Base-by-base conservation (phyloP, 1,140 invertebrate species). In the Stegodyphus dumicola region DNA sequence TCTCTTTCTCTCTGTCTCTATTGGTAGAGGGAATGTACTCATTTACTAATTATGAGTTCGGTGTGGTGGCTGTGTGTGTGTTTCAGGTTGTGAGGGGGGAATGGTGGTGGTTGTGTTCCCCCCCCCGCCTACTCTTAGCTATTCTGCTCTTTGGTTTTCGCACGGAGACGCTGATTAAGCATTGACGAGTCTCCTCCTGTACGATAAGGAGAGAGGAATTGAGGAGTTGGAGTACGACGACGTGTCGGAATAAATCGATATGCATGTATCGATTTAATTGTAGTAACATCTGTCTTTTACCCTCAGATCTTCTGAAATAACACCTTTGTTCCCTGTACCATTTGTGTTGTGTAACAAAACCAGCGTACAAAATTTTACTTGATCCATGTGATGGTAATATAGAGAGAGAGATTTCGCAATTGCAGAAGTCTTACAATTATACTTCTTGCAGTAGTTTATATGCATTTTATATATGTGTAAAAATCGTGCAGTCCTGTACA, bases 41-140 rank as follows among this genome's bases (percentile, higher is more conserved):
- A 67, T 67, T 67, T 11, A 67, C 66, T 67, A 67, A 67, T 67
- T 67, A 67, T 67, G 66, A 17, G 9, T 67, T 67, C 9, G 11
- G n/a, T n/a, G 7, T n/a, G 66, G 66, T 67, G 9, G 66, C n/a
- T n/a, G 5, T 6, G 66, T 11, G 66, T 18, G 66, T 67, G 11
- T 15, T 17, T 17, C n/a, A 11, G 56, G 56, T 60, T 11, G 15
- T 10, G 15, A 60, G 15, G 56, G 56, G 33, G 33, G n/a, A n/a
- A n/a, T n/a, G n/a, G n/a, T n/a, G n/a, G 33, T 33, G 33, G 33
- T 33, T 33, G 33, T 1, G 33, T 33, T 33, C 3, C 3, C 33
- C 33, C 3, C 33, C 33, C 33, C 33, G 1, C 33, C 1, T 3
- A 33, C 33, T 3, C 33, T 33, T 33, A 33, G 33, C 33, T 33